Conservation (phyloP, 2,113 vertebrate species). For the Shinisaurus crocodilurus region DNA sequence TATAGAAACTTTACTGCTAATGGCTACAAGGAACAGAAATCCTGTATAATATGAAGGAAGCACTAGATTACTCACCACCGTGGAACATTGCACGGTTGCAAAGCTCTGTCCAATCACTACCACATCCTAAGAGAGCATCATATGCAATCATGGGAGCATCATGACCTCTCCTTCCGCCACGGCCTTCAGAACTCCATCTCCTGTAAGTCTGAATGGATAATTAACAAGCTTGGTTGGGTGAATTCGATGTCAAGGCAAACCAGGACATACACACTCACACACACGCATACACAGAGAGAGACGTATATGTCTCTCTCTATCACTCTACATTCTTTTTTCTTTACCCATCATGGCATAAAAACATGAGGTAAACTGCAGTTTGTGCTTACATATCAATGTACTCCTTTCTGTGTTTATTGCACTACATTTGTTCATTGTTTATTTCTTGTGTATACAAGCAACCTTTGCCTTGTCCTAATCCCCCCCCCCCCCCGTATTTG, state of each 20-base stretch:
- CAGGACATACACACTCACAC: background rate
- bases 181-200: slow-evolving; percentile 95
- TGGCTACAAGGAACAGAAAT: background rate
- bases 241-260: background rate
- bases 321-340: too few species aligned
- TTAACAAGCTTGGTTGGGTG: background rate
- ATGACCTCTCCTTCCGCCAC: slow-evolving; percentile 88
- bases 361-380: rapidly evolving
- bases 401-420: background rate
- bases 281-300: background rate
- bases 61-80: slow-evolving; percentile 81
- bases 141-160: slow-evolving; percentile 98
- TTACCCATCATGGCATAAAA: background rate
- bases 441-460: background rate
- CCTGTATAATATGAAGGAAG: rapidly evolving
- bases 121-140: slow-evolving; percentile 89
- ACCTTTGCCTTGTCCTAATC: too few species aligned
- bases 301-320: background rate
- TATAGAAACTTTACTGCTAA: background rate
- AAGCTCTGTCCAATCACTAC: slow-evolving; percentile 87
- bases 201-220: slow-evolving; percentile 82
- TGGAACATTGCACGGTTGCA: slow-evolving; percentile 94
- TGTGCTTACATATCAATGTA: background rate
- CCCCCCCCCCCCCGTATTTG: too few species aligned
- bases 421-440: background rate